phyloP scores from a whole-genome alignment of 35 echinoderm and acorn worm genomes.

The Amphiura filiformis region DNA sequence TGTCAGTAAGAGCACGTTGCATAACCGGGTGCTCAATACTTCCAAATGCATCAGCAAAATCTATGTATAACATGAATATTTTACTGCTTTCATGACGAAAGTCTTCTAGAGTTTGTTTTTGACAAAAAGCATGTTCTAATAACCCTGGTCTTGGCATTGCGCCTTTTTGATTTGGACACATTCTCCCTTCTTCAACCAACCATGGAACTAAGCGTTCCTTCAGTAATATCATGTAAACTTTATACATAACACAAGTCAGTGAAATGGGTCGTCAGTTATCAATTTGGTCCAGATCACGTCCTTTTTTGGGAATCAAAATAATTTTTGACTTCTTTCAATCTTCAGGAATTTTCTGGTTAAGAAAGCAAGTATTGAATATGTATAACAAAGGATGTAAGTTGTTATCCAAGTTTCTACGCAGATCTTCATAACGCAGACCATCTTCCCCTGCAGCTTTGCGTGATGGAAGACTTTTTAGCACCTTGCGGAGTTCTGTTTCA shows the following conservation, averaged over 20 bases:
- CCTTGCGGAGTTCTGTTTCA: too few species aligned
- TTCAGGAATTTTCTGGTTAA: too few species aligned
- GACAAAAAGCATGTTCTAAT: neutral
- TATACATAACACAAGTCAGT: neutral
- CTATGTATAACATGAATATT: neutral
- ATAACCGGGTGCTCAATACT: neutral
- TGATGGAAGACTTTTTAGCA: too few species aligned
- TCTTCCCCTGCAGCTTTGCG: too few species aligned
- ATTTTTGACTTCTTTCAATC: too few species aligned
- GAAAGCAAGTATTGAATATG: too few species aligned
- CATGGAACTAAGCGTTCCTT: neutral
- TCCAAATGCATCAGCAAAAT: conserved; percentile 1
- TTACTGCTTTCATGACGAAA: neutral
- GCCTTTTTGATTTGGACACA: neutral
- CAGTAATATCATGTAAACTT: neutral
- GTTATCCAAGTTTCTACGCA: too few species aligned
- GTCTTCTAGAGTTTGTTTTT: neutral
- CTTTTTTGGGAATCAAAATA: too few species aligned
- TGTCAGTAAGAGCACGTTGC: neutral
- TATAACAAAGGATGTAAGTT: too few species aligned
- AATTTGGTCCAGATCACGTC: too few species aligned
- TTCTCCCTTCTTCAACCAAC: neutral
- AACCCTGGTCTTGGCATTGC: neutral
- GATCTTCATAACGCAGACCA: too few species aligned
- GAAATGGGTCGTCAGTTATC: too few species aligned